Conservation (phyloP, 2,888 invertebrate species). For the Chrysolina haemoptera region DNA sequence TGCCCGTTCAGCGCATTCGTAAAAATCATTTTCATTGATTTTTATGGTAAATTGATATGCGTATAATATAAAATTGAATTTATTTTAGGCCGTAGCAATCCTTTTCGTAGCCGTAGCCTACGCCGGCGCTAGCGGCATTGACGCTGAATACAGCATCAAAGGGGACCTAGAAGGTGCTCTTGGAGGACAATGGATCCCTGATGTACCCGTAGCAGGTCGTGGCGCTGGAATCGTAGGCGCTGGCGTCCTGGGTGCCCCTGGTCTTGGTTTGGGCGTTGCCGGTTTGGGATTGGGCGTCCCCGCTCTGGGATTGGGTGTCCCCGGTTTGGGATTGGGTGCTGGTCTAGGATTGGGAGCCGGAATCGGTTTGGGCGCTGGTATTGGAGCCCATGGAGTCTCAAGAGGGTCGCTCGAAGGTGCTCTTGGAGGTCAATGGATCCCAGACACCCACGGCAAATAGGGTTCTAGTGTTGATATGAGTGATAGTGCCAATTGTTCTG, state of each 20-base stretch:
- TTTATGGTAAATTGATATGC: too few relatives aligned
- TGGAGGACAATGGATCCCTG: constrained; percentile 52
- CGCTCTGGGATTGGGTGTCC: constrained; percentile 30
- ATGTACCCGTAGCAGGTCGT: constrained; percentile 46
- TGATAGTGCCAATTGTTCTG: constrained; percentile 30
- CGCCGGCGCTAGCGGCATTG: constrained; percentile 48
- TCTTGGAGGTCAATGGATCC: constrained; percentile 60
- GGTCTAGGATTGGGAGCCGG: constrained; percentile 34
- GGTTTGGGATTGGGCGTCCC: constrained; percentile 31
- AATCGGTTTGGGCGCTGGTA: constrained; percentile 36
- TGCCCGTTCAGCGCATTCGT: too few relatives aligned
- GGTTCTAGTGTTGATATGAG: constrained; percentile 37
- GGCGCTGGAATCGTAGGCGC: constrained; percentile 26
- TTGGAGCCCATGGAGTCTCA: constrained; percentile 38
- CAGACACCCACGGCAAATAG: constrained; percentile 50
- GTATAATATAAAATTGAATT: too few relatives aligned
- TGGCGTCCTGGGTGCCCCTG: background rate
- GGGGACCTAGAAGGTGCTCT: constrained; percentile 50
- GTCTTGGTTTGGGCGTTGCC: constrained; percentile 30
- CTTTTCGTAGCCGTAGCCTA: constrained; percentile 56
- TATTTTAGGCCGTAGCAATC: constrained; percentile 54
- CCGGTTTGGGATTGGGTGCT: constrained; percentile 34
- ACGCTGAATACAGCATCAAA: constrained; percentile 31
- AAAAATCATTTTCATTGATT: too few relatives aligned
- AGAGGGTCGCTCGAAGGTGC: constrained; percentile 51